Evolutionary conservation across 2,888 invertebrate species (phyloP).

Genomic region (Myopa tessellatipennis): DNA sequence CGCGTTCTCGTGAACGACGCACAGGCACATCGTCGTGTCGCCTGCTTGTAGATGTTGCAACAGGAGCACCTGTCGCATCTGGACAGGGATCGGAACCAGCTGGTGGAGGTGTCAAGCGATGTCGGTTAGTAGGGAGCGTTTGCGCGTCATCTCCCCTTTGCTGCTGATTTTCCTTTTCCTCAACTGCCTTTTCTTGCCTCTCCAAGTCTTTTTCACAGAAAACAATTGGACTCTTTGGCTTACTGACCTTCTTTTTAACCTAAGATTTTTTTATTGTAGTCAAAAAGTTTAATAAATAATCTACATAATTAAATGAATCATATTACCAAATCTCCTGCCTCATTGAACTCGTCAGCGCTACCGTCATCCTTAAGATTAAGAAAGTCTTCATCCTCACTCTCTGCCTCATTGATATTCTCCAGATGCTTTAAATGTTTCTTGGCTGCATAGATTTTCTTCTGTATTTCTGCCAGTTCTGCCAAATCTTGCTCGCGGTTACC

Average conservation of each 20-base stretch:
- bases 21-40: conserved; percentile 4
- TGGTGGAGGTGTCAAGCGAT: conserved; percentile 46
- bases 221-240: conserved; percentile 63
- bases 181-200: not conserved
- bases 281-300: not conserved
- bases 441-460: conserved; percentile 74
- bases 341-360: conserved; percentile 64
- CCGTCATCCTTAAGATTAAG: conserved; percentile 76
- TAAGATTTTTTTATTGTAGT: not conserved
- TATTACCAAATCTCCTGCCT: conserved; percentile 49
- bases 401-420: conserved; percentile 63
- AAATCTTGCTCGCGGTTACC: conserved; percentile 67
- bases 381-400: conserved; percentile 76
- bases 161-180: conserved; percentile 9
- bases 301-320: not conserved
- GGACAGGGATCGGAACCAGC: not conserved
- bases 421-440: conserved; percentile 70
- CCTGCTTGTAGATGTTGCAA: conserved; percentile 7
- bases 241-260: conserved; percentile 42
- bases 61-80: conserved; percentile 13
- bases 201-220: conserved; percentile 53
- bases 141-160: conserved; percentile 2
- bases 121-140: conserved; percentile 26
- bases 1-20: conserved; percentile 46
- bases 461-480: conserved; percentile 71